Evolutionary conservation across 2,888 invertebrate species (phyloP).

Genomic region (Thereva unica): DNA sequence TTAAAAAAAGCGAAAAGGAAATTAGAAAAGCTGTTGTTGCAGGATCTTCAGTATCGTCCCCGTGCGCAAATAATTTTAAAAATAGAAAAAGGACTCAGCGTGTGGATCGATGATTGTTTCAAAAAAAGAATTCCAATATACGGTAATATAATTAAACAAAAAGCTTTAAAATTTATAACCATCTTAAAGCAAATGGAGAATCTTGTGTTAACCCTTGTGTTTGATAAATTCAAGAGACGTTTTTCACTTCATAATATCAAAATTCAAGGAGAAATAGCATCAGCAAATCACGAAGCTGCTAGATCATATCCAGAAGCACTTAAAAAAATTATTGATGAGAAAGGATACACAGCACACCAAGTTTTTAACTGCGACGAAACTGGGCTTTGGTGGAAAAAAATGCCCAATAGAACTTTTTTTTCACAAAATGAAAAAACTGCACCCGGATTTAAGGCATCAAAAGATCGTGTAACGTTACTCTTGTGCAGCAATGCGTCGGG

Average conservation of each 20-base stretch:
- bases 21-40: slow-evolving; percentile 40
- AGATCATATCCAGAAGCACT: no score
- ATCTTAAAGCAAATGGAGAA: slow-evolving; percentile 43
- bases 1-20: slow-evolving; percentile 44
- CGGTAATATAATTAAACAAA: slow-evolving; percentile 42
- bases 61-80: slow-evolving; percentile 44
- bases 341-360: no score
- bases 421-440: slow-evolving; percentile 17
- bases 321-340: no score
- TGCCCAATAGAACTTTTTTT: slow-evolving; percentile 19
- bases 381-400: slow-evolving; percentile 36
- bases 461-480: no score
- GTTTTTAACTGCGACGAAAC: slow-evolving; percentile 41
- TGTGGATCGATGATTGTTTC: slow-evolving; percentile 44
- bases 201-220: slow-evolving; percentile 41
- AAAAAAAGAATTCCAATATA: slow-evolving; percentile 42
- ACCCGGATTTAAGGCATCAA: slow-evolving; percentile 8
- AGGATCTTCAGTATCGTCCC: slow-evolving; percentile 41
- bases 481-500: no score
- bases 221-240: no score
- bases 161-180: slow-evolving; percentile 44
- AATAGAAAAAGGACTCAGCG: slow-evolving; percentile 44
- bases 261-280: no score
- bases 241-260: no score
- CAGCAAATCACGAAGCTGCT: no score